A percentile compares a stretch with the other conserved stretches of the same genome.
phyloP scores from a whole-genome alignment of 2,888 invertebrate genomes.

The Leptura quadrifasciata region DNA sequence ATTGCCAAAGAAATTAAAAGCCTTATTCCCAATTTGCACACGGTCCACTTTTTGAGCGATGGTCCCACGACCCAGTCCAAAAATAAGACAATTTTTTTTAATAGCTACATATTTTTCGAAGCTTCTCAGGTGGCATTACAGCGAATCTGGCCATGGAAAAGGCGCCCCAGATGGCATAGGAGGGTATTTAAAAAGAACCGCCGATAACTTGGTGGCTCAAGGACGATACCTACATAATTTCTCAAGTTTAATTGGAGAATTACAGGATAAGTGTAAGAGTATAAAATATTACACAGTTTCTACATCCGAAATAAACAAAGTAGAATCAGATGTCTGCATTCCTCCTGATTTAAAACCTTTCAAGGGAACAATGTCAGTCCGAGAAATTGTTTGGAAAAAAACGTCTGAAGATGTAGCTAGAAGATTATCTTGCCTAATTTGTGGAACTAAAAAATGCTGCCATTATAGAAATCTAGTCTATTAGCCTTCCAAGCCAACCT shows the following conservation, averaged over 20 bases:
- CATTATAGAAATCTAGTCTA: not conserved
- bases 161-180: not conserved
- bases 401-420: slow-evolving; percentile 11
- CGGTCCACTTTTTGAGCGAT: not conserved
- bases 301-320: too few relatives aligned
- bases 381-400: not conserved
- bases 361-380: not conserved
- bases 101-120: not conserved
- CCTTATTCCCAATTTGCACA: not conserved
- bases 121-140: not conserved
- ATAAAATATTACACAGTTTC: too few relatives aligned
- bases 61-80: not conserved
- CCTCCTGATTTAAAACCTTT: too few relatives aligned
- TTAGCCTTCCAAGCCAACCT: not conserved
- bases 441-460: not conserved
- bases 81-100: not conserved
- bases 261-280: too few relatives aligned
- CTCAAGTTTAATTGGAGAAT: too few relatives aligned
- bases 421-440: not conserved
- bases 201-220: slow-evolving; percentile 1
- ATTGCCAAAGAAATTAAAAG: not conserved
- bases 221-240: not conserved
- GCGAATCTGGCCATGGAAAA: not conserved
- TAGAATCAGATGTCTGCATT: too few relatives aligned
- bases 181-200: not conserved